Evolutionary conservation across 2,797 vertebrate species (phyloP).

Genomic region (Channa striata): DNA sequence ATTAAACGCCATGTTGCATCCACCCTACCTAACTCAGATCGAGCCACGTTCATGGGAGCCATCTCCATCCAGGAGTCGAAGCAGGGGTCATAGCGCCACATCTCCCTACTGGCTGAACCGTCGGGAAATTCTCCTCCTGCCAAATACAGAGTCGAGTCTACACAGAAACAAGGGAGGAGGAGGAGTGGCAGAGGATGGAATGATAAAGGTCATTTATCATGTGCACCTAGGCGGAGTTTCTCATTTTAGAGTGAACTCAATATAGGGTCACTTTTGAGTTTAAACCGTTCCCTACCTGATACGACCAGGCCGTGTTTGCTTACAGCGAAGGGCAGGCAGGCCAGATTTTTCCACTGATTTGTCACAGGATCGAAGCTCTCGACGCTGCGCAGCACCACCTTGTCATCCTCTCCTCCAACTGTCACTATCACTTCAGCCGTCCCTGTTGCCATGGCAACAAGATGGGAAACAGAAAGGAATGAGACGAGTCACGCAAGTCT

Average conservation of each 20-base stretch:
- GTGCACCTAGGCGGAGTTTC: not conserved
- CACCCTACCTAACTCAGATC: constrained; percentile 83
- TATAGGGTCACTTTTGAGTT: not conserved
- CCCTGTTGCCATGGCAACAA: constrained; percentile 75
- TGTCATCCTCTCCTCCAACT: constrained; percentile 88
- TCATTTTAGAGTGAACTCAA: not conserved
- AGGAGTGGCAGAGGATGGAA: not conserved
- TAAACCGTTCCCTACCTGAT: constrained; percentile 77
- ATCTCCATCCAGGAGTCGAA: constrained; percentile 88
- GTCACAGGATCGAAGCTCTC: constrained; percentile 86
- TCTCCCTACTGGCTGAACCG: constrained; percentile 87
- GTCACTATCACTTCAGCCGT: constrained; percentile 86
- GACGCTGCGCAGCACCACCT: constrained; percentile 87
- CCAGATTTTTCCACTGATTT: constrained; percentile 86
- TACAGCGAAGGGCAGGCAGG: constrained; percentile 87
- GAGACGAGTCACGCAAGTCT: constrained; percentile 13
- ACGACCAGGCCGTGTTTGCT: constrained; percentile 88
- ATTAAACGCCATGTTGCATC: not conserved
- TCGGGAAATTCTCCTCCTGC: constrained; percentile 88
- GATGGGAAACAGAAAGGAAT: constrained; percentile 23
- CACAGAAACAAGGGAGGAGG: not conserved
- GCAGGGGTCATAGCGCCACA: constrained; percentile 89
- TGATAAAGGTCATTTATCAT: not conserved
- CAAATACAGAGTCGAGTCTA: constrained; percentile 85
- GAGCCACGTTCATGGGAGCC: constrained; percentile 88